Evolutionary conservation across 2,113 vertebrate species (phyloP).

Genomic region (Gasterosteus aculeatus): DNA sequence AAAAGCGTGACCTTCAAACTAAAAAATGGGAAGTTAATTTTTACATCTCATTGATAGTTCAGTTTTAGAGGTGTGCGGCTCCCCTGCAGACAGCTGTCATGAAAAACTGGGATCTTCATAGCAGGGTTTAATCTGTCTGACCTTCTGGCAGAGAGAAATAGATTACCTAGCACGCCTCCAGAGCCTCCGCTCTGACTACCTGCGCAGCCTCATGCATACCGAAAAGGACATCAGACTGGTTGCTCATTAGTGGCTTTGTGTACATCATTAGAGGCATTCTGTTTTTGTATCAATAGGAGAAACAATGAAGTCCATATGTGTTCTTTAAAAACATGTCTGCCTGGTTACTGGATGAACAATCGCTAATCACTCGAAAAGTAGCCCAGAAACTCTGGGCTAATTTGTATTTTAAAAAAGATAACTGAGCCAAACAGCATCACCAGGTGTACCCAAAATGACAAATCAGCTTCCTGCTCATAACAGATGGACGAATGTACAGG

Average conservation of each 20-base stretch:
- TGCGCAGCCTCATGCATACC: conserved; percentile 59
- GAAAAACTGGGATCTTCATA: conserved; percentile 76
- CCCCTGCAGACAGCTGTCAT: conserved; percentile 74
- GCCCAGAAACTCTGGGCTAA: neutral
- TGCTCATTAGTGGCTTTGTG: conserved; percentile 49
- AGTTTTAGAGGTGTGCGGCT: conserved; percentile 65
- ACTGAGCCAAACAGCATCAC: conserved; percentile 34
- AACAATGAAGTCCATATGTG: conserved; percentile 19
- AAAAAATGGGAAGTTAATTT: conserved; percentile 75
- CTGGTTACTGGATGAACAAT: conserved; percentile 50
- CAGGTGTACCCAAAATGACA: conserved; percentile 15
- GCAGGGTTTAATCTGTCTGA: conserved; percentile 79
- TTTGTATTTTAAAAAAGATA: conserved; percentile 7
- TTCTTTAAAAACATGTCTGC: conserved; percentile 38
- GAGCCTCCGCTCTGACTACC: conserved; percentile 58
- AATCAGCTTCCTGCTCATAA: conserved; percentile 32
- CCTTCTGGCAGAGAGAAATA: conserved; percentile 77
- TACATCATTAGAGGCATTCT: conserved; percentile 52
- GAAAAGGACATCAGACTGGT: conserved; percentile 50
- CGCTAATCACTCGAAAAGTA: conserved; percentile 33
- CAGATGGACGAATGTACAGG: conserved; percentile 25
- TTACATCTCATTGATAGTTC: conserved; percentile 77
- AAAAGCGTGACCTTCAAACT: conserved; percentile 72
- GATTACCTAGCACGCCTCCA: conserved; percentile 71
- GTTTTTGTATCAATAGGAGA: conserved; percentile 32